phyloP scores from a whole-genome alignment of 2,113 vertebrate species.

The Chamaea fasciata region DNA sequence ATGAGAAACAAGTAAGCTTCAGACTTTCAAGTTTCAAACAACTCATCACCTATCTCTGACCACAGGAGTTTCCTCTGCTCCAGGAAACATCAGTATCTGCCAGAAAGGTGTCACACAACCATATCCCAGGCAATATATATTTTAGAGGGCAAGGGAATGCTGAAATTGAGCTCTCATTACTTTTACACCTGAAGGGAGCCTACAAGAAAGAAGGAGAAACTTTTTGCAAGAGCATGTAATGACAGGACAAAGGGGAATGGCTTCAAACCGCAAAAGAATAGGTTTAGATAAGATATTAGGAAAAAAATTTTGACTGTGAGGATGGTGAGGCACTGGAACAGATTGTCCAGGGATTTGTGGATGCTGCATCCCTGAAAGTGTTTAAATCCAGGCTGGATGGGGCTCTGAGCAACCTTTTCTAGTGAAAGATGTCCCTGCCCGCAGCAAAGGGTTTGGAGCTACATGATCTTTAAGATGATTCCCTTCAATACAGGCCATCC shows the following conservation, averaged over 20 bases:
- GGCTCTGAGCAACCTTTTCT: not conserved
- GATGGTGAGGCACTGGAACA: not conserved
- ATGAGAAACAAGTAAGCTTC: not conserved
- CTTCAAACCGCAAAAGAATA: not conserved
- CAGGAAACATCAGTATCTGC: not conserved
- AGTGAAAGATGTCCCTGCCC: not conserved
- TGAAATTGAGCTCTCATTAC: not conserved
- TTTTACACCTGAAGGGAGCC: not conserved
- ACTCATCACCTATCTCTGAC: not conserved
- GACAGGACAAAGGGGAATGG: not conserved
- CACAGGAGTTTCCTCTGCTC: not conserved
- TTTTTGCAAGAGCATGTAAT: not conserved
- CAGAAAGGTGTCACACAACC: not conserved
- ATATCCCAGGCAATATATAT: not conserved
- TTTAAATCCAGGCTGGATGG: not conserved
- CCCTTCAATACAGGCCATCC: not conserved
- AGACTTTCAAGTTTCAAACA: not conserved
- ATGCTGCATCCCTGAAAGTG: not conserved
- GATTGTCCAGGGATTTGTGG: not conserved
- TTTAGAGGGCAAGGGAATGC: not conserved
- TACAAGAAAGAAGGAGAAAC: not conserved
- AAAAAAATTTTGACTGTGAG: not conserved
- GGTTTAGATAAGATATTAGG: not conserved
- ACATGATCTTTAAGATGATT: not conserved
- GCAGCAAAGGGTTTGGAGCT: not conserved